A percentile compares a stretch with the other conserved stretches of the same genome.
Conservation (phyloP, 2,888 invertebrate genomes). For the Meiosimyza platycephala region DNA sequence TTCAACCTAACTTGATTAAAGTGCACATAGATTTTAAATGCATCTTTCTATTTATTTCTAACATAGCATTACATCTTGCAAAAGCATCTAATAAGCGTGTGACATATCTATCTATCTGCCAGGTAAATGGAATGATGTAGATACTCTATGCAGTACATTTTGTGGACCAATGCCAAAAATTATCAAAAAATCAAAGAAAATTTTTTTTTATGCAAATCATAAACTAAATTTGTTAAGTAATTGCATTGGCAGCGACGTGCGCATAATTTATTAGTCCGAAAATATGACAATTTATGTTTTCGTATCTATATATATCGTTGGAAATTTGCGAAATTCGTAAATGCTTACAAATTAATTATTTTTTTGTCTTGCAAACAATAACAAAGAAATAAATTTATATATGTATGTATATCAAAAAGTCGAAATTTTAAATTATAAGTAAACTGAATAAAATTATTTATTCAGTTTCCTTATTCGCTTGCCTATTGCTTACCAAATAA, state of each 20-base stretch:
- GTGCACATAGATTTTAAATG: not conserved
- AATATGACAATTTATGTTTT: not conserved
- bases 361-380: too few species aligned
- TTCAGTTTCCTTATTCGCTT: not conserved
- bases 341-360: too few species aligned
- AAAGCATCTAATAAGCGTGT: conserved; percentile 55
- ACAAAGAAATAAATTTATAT: too few species aligned
- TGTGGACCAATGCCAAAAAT: conserved; percentile 41
- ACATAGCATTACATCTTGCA: not conserved
- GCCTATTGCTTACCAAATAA: not conserved
- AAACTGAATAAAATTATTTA: too few species aligned
- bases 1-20: too few species aligned
- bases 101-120: conserved; percentile 49
- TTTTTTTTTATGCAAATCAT: not conserved
- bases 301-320: too few species aligned
- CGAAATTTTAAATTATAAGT: not conserved
- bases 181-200: conserved; percentile 26
- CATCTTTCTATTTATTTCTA: too few species aligned
- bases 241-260: conserved; percentile 15
- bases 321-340: too few species aligned
- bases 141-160: too few species aligned
- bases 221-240: conserved; percentile 15
- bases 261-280: not conserved
- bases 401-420: not conserved
- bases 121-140: conserved; percentile 41